Evolutionary conservation across 2,797 vertebrate genomes (phyloP).

Genomic region (Setipinna tenuifilis): DNA sequence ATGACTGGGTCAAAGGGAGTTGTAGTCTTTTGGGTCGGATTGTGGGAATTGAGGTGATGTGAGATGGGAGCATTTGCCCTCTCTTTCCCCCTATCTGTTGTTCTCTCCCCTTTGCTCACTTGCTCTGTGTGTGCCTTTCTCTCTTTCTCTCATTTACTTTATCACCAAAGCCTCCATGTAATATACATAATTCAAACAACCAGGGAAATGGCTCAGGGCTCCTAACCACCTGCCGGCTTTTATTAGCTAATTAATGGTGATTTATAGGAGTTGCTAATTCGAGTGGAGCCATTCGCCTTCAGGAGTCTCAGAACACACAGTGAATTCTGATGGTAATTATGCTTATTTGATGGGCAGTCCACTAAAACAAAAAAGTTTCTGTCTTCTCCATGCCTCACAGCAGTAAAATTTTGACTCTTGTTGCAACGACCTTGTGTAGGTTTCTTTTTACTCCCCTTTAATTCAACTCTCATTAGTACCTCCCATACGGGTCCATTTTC

Average conservation of each 20-base stretch:
- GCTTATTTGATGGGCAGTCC: conserved; percentile 89
- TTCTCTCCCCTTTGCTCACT: conserved; percentile 67
- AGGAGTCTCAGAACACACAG: conserved; percentile 84
- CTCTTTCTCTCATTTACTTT: conserved; percentile 77
- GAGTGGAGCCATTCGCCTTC: conserved; percentile 87
- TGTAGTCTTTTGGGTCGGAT: conserved; percentile 84
- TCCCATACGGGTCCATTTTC: conserved; percentile 64
- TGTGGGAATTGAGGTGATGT: conserved; percentile 74
- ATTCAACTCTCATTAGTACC: conserved; percentile 68
- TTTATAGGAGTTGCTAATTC: conserved; percentile 96
- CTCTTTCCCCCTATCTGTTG: conserved; percentile 71
- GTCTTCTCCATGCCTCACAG: conserved; percentile 75
- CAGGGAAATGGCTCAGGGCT: conserved; percentile 89
- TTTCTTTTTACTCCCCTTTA: conserved; percentile 4
- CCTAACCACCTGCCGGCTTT: conserved; percentile 95
- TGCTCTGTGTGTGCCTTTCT: neutral
- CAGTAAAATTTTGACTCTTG: conserved; percentile 72
- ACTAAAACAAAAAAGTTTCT: conserved; percentile 85
- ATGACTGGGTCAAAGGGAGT: conserved; percentile 76
- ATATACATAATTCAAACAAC: conserved; percentile 97
- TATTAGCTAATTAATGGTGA: conserved; percentile 99
- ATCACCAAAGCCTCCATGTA: conserved; percentile 77
- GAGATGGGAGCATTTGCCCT: conserved; percentile 69
- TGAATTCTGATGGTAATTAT: conserved; percentile 93
- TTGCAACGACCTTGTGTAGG: conserved; percentile 72